phyloP scores from a whole-genome alignment of 1,140 invertebrate genomes.

The Heterodera schachtii region DNA sequence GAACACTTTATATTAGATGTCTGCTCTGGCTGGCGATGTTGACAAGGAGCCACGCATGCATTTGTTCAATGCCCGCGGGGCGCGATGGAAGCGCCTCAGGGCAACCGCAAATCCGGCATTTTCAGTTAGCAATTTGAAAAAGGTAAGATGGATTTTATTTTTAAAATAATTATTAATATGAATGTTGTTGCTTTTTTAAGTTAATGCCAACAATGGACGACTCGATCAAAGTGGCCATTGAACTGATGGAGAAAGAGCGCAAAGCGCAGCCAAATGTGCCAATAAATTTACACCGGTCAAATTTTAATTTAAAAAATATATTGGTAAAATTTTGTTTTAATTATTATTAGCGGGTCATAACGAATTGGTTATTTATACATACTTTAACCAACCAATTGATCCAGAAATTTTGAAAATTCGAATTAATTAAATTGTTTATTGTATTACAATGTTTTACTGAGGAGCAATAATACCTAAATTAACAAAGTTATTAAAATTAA shows the following conservation, averaged over 20 bases:
- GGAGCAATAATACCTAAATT: no score
- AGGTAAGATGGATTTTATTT: slow-evolving; percentile 45
- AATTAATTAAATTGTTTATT: slow-evolving; percentile 5
- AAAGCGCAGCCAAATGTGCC: slow-evolving; percentile 18
- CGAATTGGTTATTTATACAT: no score
- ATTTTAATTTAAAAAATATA: slow-evolving; percentile 3
- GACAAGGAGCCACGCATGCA: slow-evolving; percentile 38
- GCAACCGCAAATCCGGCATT: slow-evolving; percentile 68
- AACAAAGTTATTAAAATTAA: no score
- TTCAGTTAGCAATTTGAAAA: slow-evolving; percentile 67
- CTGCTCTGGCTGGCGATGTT: slow-evolving; percentile 39
- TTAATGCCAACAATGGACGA: slow-evolving; percentile 56
- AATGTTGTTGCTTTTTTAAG: slow-evolving; percentile 45
- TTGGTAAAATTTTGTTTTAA: neutral
- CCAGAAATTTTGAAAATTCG: slow-evolving; percentile 17
- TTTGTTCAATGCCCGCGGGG: slow-evolving; percentile 57
- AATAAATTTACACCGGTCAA: slow-evolving; percentile 42
- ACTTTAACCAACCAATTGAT: no score
- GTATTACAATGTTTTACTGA: no score
- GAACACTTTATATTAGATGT: slow-evolving; percentile 21
- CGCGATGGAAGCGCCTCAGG: slow-evolving; percentile 67
- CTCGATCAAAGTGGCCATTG: slow-evolving; percentile 48
- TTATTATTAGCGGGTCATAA: no score
- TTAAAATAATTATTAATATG: neutral
- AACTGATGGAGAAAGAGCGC: slow-evolving; percentile 38